These are phyloP conservation scores for Acrossocheilus fasciatus DNA, from an alignment of 2,797 vertebrate species.

Conservation along the genomic window DNA sequence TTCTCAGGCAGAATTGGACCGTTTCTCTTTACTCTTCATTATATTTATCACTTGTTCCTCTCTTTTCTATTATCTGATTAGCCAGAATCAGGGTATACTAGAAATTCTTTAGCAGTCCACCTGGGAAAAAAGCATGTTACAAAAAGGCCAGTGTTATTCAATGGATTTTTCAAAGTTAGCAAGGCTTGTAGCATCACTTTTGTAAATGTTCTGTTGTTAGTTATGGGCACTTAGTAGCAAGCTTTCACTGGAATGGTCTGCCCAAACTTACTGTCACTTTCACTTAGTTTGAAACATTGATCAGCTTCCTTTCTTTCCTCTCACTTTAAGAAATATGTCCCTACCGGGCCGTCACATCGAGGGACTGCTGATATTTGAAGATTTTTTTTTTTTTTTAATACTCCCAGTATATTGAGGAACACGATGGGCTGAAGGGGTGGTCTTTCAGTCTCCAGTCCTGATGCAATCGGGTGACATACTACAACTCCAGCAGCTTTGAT, in stretches of 20 bases:
- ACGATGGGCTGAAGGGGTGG: constrained; percentile 52
- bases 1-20: not conserved
- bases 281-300: constrained; percentile 25
- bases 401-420: constrained; percentile 13
- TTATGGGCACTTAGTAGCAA: not conserved
- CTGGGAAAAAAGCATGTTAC: too few relatives aligned
- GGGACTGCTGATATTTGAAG: not conserved
- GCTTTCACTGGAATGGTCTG: constrained; percentile 30
- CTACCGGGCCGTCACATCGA: constrained; percentile 21
- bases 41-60: constrained; percentile 8
- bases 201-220: not conserved
- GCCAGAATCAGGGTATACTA: too few relatives aligned
- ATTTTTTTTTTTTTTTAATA: constrained; percentile 29
- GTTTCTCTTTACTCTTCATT: constrained; percentile 6
- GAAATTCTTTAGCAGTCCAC: too few relatives aligned
- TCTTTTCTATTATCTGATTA: not conserved
- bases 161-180: not conserved
- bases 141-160: not conserved
- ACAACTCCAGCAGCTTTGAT: constrained; percentile 56
- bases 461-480: constrained; percentile 71
- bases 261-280: not conserved
- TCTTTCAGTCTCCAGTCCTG: constrained; percentile 60
- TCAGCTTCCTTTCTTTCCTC: constrained; percentile 36
- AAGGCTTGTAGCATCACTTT: not conserved
- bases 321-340: not conserved